Evolutionary conservation across 2,888 invertebrate species (phyloP).

Genomic region (Carabus problematicus): DNA sequence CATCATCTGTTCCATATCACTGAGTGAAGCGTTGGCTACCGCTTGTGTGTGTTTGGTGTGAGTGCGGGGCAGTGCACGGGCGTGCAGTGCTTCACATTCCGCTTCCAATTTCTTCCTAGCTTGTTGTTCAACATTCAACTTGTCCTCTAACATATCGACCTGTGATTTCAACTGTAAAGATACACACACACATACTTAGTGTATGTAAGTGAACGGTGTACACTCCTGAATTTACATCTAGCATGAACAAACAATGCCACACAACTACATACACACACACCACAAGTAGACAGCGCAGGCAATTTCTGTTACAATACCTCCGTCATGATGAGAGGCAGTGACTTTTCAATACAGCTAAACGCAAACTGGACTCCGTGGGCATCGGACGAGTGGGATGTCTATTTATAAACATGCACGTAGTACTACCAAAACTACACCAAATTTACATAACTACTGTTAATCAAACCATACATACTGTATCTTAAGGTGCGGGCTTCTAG

Average conservation of each 20-base stretch:
- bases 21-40: constrained; percentile 7
- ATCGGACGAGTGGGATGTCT: constrained; percentile 46
- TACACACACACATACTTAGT: constrained; percentile 4
- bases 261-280: constrained; percentile 14
- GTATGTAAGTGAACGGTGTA: too few relatives aligned
- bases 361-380: constrained; percentile 65
- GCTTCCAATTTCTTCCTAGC: constrained; percentile 48
- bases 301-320: constrained; percentile 62
- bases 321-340: constrained; percentile 68
- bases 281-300: constrained; percentile 4
- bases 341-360: constrained; percentile 74
- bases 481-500: background rate
- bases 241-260: too few relatives aligned
- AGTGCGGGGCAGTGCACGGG: constrained; percentile 18
- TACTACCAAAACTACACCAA: constrained; percentile 2
- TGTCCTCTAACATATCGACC: constrained; percentile 50
- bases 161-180: constrained; percentile 48
- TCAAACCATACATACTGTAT: constrained; percentile 4
- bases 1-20: constrained; percentile 21
- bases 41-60: constrained; percentile 23
- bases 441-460: background rate
- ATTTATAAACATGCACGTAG: background rate
- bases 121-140: constrained; percentile 50
- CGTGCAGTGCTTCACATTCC: constrained; percentile 44
- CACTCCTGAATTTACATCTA: too few relatives aligned